Percentiles rank a stretch among this genome's conserved stretches.
phyloP scores from a whole-genome alignment of 2,113 vertebrate genomes.

The Crotophaga sulcirostris region DNA sequence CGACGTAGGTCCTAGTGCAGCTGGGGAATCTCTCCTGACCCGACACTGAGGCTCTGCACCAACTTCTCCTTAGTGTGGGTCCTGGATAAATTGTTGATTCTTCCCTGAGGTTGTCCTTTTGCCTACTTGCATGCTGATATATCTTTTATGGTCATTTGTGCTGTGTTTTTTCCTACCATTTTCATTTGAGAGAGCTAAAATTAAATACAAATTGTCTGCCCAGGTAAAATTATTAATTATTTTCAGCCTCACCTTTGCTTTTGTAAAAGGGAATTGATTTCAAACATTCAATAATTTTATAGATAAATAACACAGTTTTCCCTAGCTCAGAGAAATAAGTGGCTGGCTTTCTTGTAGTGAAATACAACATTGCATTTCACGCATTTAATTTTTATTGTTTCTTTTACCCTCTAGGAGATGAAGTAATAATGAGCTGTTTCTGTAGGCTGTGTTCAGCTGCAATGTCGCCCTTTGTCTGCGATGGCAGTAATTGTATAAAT shows the following conservation, averaged over 20 bases:
- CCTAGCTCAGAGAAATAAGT: neutral
- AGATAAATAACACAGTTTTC: neutral
- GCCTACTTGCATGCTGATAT: neutral
- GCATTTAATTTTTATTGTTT: neutral
- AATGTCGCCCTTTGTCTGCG: neutral
- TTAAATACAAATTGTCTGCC: neutral
- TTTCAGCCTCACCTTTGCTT: neutral
- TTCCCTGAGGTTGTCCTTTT: neutral
- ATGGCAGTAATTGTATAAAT: neutral
- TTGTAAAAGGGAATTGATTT: neutral
- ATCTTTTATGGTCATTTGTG: neutral
- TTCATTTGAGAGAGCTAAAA: neutral
- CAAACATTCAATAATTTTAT: neutral
- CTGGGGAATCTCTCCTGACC: neutral
- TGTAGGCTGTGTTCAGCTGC: neutral
- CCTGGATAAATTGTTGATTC: neutral
- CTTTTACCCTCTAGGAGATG: neutral
- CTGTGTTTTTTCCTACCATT: neutral
- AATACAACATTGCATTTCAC: neutral
- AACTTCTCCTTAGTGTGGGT: neutral
- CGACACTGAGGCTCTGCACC: neutral
- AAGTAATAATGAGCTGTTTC: neutral
- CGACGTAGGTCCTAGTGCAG: neutral
- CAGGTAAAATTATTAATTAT: neutral
- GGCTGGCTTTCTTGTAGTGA: neutral